Base-by-base conservation (phyloP, 2,797 vertebrate species). In the Salarias fasciatus region DNA sequence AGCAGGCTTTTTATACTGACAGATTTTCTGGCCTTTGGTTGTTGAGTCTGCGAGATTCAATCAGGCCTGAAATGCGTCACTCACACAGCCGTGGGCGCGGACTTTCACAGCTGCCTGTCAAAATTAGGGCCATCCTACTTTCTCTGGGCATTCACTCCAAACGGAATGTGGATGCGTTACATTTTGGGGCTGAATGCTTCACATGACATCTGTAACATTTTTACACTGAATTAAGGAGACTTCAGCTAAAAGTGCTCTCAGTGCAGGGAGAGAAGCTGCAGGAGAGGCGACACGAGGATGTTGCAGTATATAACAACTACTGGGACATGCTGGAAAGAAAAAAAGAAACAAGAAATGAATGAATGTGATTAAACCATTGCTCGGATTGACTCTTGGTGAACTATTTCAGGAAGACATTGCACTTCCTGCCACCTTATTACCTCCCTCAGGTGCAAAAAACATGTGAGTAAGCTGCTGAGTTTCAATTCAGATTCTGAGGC, bases 21-120 rank as follows among this genome's bases (percentile, higher is more conserved):
- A 66, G 35, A 64, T 65, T 38, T 55, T 51, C 43, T 67, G 33
- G 31, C 52, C 45, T 46, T 71, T 29, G 42, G 53, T 61, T 50
- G 59, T 54, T 56, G 40, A 47, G 68, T 67, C 4, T 49, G 11
- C 53, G 67, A 69, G 59, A 74, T 69, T 77, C 55, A 62, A 69
- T 74, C 72, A 68, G 62, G 70, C 63, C 80, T 80, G 81, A 75
- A 78, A 75, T 86, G 84, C 71, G 58, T 83, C 84, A 75, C 56
- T 82, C 62, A 75, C 63, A 61, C 53, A 78, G 80, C 75, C 7
- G 36, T 48, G 67, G 77, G 82, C 69, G 69, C 46, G 71, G 33
- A 64, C 67, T 52, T 60, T 80, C 79, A 82, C 81, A 83, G 77
- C 74, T 76, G 79, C 63, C 83, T 77, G 70, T 87, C 80, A 86